Base-by-base conservation (phyloP, 2,113 vertebrate genomes). In the Cyprinodon tularosa region DNA sequence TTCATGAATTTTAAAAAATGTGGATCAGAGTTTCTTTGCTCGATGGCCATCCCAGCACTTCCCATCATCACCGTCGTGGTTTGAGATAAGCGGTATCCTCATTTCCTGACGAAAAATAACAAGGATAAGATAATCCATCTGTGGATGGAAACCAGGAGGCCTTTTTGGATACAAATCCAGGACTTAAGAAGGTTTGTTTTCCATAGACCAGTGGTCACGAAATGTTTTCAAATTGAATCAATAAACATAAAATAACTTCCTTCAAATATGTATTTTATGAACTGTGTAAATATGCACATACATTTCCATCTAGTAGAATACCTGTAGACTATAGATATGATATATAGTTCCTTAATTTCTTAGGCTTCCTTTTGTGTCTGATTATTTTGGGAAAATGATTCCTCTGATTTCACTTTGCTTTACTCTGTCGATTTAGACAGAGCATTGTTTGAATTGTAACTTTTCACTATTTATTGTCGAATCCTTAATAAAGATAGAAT, bases 1-100 rank as follows among this genome's bases (percentile, higher is more conserved):
- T 53, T 1, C 17, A 20, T 20, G 17, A 20, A 10, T 4, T 12
- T 0, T 42, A 42, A 17, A 40, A 3, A 15, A 17, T 8, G 40
- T n/a, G 11, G 63, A 65, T 4, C 63, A n/a, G 1, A 40, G 4
- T 13, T 7, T n/a, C 5, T 39, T 62, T 22, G 17, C 59, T 64
- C 40, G 47, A 67, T 62, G 13, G 36, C 22, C 38, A 59, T 45
- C 72, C 44, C 68, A 77, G 45, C 38, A 84, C 63, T 68, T 45
- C 76, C 62, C 60, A 76, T 92, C 88, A 84, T 86, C 89, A 84
- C 86, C 68, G 11, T 15, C 42, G 59, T 53, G 69, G 50, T 80
- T 78, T 66, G 36, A 88, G 81, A 91, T 89, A 87, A 88, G 47
- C 17, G 78, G 70, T 83, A 88, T 91, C 87, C 88, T 64, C 53